Evolutionary conservation across 2,797 vertebrate species (phyloP).

Genomic region (Columba guinea): DNA sequence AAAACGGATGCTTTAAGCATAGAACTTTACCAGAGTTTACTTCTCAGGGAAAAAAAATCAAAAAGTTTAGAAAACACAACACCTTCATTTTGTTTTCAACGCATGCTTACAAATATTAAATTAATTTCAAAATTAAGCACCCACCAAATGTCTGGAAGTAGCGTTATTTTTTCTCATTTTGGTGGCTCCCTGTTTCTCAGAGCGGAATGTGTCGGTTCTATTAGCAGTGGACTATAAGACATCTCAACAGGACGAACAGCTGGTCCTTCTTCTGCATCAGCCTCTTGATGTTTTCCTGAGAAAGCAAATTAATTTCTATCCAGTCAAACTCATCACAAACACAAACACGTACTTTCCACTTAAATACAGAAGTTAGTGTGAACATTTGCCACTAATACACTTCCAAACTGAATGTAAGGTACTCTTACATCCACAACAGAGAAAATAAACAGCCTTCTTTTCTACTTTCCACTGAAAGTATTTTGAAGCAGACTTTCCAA

Average conservation of each 20-base stretch:
- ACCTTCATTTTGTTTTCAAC: background rate
- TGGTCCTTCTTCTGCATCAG: constrained; percentile 25
- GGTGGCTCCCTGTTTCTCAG: background rate
- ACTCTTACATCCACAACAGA: background rate
- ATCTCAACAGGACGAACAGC: background rate
- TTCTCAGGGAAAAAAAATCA: background rate
- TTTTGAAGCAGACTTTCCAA: background rate
- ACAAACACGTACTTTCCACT: background rate
- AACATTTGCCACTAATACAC: background rate
- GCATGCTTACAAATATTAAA: background rate
- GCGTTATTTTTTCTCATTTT: background rate
- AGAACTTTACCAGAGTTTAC: background rate
- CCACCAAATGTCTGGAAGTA: background rate
- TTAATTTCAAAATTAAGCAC: background rate
- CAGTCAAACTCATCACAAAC: background rate
- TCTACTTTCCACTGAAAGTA: background rate
- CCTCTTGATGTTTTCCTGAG: constrained; percentile 28
- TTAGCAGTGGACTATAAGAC: background rate
- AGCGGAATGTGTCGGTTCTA: background rate
- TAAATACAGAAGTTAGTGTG: background rate
- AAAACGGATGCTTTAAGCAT: background rate
- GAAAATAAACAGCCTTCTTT: background rate
- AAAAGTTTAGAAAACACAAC: background rate
- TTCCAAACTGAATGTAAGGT: rapidly evolving
- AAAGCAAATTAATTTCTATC: background rate